These are phyloP conservation scores for Mycalesis mineus DNA, from an alignment of 2,888 invertebrate genomes.

Conservation along the genomic window DNA sequence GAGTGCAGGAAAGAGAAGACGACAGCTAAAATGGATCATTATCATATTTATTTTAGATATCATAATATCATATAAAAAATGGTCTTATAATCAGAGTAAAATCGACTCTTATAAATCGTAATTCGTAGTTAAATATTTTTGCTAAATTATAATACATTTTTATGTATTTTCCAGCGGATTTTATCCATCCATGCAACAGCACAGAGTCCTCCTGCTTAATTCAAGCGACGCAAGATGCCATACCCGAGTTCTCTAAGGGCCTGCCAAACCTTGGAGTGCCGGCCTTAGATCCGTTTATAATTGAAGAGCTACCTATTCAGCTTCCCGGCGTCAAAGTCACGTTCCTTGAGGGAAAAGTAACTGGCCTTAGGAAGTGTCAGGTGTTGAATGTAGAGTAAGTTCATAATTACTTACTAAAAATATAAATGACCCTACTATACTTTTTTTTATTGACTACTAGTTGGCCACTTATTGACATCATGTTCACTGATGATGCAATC, in stretches of 20 bases:
- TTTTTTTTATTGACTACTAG: background rate
- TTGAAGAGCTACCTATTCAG: conserved; percentile 67
- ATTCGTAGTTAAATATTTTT: too few relatives aligned
- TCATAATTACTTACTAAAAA: background rate
- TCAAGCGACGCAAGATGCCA: conserved; percentile 63
- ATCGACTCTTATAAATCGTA: too few relatives aligned
- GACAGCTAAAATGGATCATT: too few relatives aligned
- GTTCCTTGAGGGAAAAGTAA: conserved; percentile 63
- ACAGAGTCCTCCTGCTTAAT: conserved; percentile 62
- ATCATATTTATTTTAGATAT: too few relatives aligned
- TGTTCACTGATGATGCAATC: too few relatives aligned
- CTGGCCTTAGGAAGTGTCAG: conserved; percentile 64
- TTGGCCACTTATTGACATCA: too few relatives aligned
- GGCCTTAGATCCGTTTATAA: conserved; percentile 62
- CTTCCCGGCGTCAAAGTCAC: conserved; percentile 71
- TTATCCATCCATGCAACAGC: conserved; percentile 66
- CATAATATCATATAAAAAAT: too few relatives aligned
- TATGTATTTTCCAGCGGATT: conserved; percentile 54
- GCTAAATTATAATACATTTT: too few relatives aligned
- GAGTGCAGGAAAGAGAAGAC: too few relatives aligned
- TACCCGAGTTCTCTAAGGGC: conserved; percentile 65
- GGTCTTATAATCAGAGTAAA: too few relatives aligned
- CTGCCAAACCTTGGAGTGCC: conserved; percentile 63
- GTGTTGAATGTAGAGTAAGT: conserved; percentile 72
- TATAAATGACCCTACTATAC: background rate